Conservation (phyloP, 1,140 invertebrate genomes). For the Danaus melanippus region DNA sequence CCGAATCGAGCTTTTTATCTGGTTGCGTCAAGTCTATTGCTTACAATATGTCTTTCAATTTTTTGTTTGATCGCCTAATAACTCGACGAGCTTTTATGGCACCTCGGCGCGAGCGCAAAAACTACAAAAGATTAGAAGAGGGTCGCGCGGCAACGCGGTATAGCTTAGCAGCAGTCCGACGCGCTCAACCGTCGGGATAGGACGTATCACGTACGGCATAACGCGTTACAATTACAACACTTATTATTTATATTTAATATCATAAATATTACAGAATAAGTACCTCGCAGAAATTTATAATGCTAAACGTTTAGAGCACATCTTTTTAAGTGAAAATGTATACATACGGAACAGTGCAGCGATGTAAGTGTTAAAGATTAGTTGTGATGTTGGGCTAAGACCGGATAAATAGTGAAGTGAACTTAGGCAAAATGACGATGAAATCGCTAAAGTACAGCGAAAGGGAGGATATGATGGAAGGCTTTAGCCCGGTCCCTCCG, state of each 20-base stretch:
- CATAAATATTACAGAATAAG: slow-evolving; percentile 21
- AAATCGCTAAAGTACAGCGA: slow-evolving; percentile 71
- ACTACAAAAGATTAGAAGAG: slow-evolving; percentile 56
- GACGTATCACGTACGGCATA: slow-evolving; percentile 22
- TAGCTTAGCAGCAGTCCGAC: slow-evolving; percentile 37
- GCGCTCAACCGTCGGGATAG: slow-evolving; percentile 24
- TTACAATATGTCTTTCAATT: slow-evolving; percentile 53
- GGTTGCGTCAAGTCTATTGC: slow-evolving; percentile 54
- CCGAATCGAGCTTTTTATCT: slow-evolving; percentile 40
- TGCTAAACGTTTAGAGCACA: slow-evolving; percentile 18
- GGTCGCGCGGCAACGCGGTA: slow-evolving; percentile 34
- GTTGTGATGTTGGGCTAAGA: slow-evolving; percentile 50
- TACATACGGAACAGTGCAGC: slow-evolving; percentile 35
- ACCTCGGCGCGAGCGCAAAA: slow-evolving; percentile 66
- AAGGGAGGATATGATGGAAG: slow-evolving; percentile 69
- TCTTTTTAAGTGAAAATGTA: slow-evolving; percentile 26
- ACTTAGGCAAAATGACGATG: slow-evolving; percentile 67
- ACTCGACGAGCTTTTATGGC: slow-evolving; percentile 64
- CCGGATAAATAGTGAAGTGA: slow-evolving; percentile 48
- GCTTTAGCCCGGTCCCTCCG: slow-evolving; percentile 69
- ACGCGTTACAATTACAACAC: slow-evolving; percentile 4
- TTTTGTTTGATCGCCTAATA: slow-evolving; percentile 61
- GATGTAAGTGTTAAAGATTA: slow-evolving; percentile 56
- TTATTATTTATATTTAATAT: slow-evolving; percentile 5
- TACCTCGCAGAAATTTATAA: slow-evolving; percentile 10